Conservation (phyloP, 2,113 vertebrate genomes). For the Fukomys damarensis region DNA sequence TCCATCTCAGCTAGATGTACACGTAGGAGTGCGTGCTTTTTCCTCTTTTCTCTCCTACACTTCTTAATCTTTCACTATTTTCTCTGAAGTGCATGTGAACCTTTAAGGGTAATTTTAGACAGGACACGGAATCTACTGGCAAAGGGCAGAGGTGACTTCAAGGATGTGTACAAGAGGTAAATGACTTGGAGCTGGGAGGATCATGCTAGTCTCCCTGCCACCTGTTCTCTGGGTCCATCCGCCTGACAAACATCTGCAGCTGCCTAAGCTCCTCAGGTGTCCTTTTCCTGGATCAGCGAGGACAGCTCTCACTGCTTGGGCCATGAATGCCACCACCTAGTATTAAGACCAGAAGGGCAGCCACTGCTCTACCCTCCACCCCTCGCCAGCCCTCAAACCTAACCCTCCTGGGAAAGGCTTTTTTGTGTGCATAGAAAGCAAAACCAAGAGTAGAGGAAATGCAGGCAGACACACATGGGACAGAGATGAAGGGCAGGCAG, state of each 20-base stretch:
- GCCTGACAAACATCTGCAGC: not conserved
- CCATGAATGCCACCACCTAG: fast-evolving
- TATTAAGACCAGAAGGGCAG: not conserved
- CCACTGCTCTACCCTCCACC: too few relatives aligned
- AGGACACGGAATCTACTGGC: not conserved
- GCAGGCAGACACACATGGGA: fast-evolving
- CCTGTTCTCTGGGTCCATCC: not conserved
- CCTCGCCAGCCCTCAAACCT: not conserved
- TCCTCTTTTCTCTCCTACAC: not conserved
- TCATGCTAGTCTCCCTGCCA: not conserved
- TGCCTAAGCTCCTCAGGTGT: not conserved
- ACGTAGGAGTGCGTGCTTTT: not conserved
- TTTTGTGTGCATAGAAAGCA: not conserved
- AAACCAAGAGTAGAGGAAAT: not conserved
- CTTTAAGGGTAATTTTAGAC: not conserved
- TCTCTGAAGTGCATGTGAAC: not conserved
- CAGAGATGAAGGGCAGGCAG: not conserved
- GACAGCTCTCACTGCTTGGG: not conserved
- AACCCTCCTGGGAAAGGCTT: too few relatives aligned
- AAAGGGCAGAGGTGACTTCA: not conserved
- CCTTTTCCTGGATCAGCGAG: not conserved
- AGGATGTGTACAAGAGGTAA: not conserved
- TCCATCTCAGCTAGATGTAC: not conserved
- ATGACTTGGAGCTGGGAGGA: too few relatives aligned
- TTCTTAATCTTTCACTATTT: not conserved